A percentile compares a stretch with the other conserved stretches of the same genome.
phyloP scores from a whole-genome alignment of 2,797 vertebrate genomes.

The Carcharodon carcharias region DNA sequence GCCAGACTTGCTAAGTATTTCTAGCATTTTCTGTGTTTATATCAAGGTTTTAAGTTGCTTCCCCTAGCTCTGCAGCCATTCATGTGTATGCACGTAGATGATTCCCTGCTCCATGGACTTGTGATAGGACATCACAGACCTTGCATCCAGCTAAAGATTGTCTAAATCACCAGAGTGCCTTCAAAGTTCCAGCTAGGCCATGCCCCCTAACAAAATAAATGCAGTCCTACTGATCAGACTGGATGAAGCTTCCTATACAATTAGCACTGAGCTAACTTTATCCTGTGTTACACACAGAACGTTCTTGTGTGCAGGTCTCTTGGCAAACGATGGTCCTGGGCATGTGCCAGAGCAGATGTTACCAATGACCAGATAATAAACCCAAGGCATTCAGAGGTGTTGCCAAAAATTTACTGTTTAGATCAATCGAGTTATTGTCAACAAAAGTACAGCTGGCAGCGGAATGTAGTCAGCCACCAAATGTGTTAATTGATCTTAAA shows the following conservation, averaged over 20 bases:
- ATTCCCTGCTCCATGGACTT: neutral
- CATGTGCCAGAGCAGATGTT: slow-evolving; percentile 59
- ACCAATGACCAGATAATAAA: slow-evolving; percentile 52
- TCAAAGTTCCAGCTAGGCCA: neutral
- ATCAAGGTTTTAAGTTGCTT: neutral
- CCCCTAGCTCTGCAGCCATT: neutral
- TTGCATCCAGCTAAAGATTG: neutral
- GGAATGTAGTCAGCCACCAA: slow-evolving; percentile 52
- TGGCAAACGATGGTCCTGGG: slow-evolving; percentile 50
- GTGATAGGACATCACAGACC: neutral
- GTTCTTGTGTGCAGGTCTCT: slow-evolving; percentile 41
- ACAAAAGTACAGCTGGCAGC: slow-evolving; percentile 57
- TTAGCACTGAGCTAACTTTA: neutral
- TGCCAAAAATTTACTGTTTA: slow-evolving; percentile 51
- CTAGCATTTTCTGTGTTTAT: neutral
- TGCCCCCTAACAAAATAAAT: neutral
- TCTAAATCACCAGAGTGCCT: neutral
- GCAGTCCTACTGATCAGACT: neutral
- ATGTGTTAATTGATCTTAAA: slow-evolving; percentile 48
- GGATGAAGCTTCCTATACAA: neutral
- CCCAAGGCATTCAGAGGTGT: slow-evolving; percentile 48
- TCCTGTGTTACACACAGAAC: neutral
- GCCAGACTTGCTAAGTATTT: neutral
- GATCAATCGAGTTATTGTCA: slow-evolving; percentile 51
- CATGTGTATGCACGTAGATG: neutral